Evolutionary conservation across 2,888 invertebrate genomes (phyloP), one percentile per base, ranked within the genome.

Genomic region (Drymonia ruficornis): DNA sequence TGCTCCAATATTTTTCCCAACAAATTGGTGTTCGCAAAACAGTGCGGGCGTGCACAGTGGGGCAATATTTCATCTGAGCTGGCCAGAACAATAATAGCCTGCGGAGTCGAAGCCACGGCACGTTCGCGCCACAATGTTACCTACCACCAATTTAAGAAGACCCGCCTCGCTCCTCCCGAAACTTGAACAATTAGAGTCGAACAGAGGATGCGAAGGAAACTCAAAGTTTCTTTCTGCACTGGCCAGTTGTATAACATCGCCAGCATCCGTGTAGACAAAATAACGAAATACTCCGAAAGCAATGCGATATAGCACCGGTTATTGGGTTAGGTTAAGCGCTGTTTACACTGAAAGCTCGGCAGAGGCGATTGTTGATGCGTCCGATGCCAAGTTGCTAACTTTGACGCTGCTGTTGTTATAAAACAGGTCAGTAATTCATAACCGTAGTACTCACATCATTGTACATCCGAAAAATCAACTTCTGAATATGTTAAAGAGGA

Each of bases 211-310:
- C 54, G 53, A 61, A 64, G 64, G 61, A 70, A 70, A 63, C 67
- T 57, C 60, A 50, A 70, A 57, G 69, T 86, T 50, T 80, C 89
- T 72, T 59, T 50, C 49, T 70, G 55, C 42, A 59, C 66, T 86
- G 87, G 89, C 71, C 68, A 70, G 67, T 74, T 73, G 76, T 76
- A 77, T 75, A 85, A 84, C 87, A 87, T 88, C 88, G 83, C 84
- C 89, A 84, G 86, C 87, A 89, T 90, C 89, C 89, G 84, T 86
- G 91, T 91, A 91, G 91, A 91, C 91, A 92, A 91, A 92, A 92
- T 91, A 92, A 86, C 81, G 86, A 84, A 91, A 87, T 91, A 91
- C 90, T 77, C 84, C 87, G 91, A 91, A 91, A 88, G 91, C 91
- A 88, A 91, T 80, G 84, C 86, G 89, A 89, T 90, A 87, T 86